Evolutionary conservation across 2,113 vertebrate genomes (phyloP), one percentile per base, ranked within the genome.

Genomic region (Paralichthys olivaceus): DNA sequence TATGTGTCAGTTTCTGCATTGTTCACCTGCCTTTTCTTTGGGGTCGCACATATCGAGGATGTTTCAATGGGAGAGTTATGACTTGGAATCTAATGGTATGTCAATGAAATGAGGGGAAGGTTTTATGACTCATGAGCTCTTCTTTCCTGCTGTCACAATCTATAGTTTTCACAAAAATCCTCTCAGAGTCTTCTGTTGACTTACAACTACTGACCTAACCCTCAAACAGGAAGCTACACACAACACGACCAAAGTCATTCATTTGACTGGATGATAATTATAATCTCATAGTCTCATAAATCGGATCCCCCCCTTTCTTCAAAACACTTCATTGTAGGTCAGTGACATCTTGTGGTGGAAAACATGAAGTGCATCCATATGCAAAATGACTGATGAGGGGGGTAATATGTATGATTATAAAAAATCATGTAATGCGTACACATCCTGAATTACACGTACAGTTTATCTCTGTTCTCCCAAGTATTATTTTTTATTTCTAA

Each of bases 311-410:
- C 15, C 17, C 49, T 7, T 9, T 3, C 17, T 2, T 14, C 19
- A 23, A 0, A 65, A 63, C n/a, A 1, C 47, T n/a, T 26, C 0
- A 9, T 5, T 72, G 67, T 26, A 25, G 4, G 0, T 40, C 19
- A 37, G 62, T 29, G 80, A 81, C 89, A 88, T 64, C 89, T 84
- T 51, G 82, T 85, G 91, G 68, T 25, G 1, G 4, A 15, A 72
- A 65, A 2, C 0, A 72, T 9, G 2, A 78, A 90, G 25, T 68
- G 60, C 79, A 80, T 3, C 26, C 17, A 58, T 29, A 29, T 19
- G 14, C 25, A 29, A 55, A 25, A 53, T 15, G 17, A 40, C 12
- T 13, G 43, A 19, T 47, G 43, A 19, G 43, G 43, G 14, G 5
- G 2, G 43, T 17, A 19, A 47, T 17, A 19, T 17, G 43, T 15